Base-by-base conservation (phyloP, 2,113 vertebrate species). In the Coregonus clupeaformis region DNA sequence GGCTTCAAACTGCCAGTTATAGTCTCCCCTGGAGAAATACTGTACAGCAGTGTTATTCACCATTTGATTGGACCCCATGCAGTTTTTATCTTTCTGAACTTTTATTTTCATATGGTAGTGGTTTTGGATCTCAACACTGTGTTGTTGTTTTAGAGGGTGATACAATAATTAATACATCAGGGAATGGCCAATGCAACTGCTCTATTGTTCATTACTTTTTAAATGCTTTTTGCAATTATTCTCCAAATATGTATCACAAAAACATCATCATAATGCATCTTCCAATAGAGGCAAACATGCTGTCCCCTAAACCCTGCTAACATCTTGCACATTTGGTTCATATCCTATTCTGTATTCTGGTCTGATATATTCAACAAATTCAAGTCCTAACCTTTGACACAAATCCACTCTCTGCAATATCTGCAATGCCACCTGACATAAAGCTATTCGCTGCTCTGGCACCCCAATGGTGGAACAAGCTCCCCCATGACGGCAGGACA, bases 321-420 rank as follows among this genome's bases (percentile, higher is more conserved):
- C 62, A 27, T 42, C 9, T 11, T 11, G 2, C 36, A 42, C 11
- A 42, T 42, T 11, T 42, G 36, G 9, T 42, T 42, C 36, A 7
- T 42, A 42, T 42, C 36, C 36, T 42, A 42, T 11, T 42, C 36
- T 42, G 36, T 1, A 42, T 42, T 42, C 36, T 42, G 36, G 36
- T 42, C 36, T 42, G 36, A 42, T 42, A 42, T 52, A 52, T 52
- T 52, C 49, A 18, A 52, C 49, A 52, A 18, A 52, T 52, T 14
- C 12, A 52, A 18, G 14, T 52, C 78, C 80, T 79, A 66, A 78
- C 49, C 68, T 3, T 1, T 25, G 75, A 71, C 64, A 70, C 24
- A 74, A 13, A 75, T 29, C 59, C 70, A 25, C 49, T 76, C 30
- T 45, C 36, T 11, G 9, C 9, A 12, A 11, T 42, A 42, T 52